Evolutionary conservation across 2,113 vertebrate species (phyloP).

Genomic region (Mobula birostris): DNA sequence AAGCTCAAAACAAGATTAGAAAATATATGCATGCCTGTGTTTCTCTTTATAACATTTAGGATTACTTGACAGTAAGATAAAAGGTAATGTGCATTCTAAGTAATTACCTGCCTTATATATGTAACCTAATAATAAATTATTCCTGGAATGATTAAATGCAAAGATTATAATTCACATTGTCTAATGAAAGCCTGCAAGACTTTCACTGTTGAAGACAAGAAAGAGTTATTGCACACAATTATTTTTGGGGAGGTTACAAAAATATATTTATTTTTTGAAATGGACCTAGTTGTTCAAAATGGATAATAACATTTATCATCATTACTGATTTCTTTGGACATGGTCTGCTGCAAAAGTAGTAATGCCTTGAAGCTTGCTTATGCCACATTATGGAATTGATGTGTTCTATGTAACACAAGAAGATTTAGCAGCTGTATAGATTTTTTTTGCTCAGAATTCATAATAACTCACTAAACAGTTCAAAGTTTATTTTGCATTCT

Average conservation of each 20-base stretch:
- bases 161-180: background rate
- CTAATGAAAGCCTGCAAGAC: background rate
- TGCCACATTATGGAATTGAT: background rate
- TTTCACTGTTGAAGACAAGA: background rate
- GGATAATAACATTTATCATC: background rate
- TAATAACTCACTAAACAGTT: background rate
- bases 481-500: background rate
- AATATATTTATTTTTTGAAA: background rate
- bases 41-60: background rate
- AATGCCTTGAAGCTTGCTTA: background rate
- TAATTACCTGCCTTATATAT: background rate
- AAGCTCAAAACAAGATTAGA: background rate
- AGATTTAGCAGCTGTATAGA: background rate
- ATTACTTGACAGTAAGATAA: background rate
- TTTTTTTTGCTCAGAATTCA: background rate
- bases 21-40: too few relatives aligned
- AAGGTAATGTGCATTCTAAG: too few relatives aligned
- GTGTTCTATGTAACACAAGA: background rate
- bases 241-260: constrained; percentile 5
- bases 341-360: background rate
- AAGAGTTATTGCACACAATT: background rate
- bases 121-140: constrained; percentile 15
- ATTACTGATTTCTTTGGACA: background rate
- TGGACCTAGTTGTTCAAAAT: background rate
- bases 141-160: constrained; percentile 19